Base-by-base conservation (phyloP, 2,113 vertebrate species). In the Climacteris rufus region DNA sequence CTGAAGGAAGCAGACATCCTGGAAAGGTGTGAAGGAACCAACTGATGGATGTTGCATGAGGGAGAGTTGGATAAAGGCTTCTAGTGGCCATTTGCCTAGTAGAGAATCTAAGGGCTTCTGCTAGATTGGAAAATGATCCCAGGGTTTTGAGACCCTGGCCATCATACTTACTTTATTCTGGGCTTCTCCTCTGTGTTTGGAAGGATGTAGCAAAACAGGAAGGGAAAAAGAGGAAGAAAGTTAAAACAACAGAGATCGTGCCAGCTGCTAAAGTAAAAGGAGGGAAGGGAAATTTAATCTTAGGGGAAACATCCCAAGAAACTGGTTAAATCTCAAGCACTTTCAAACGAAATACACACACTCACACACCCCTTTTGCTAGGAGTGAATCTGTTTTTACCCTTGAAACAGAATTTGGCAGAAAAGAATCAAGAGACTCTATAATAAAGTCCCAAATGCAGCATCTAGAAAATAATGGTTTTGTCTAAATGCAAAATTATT, bases 111-210 rank as follows among this genome's bases (percentile, higher is more conserved):
- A 68, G 22, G 30, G 45, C 56, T 90, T 72, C 83, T 93, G 7
- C 68, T 75, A 77, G 11, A 70, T 40, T 57, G 69, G 60, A 52
- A 59, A 74, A 57, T 5, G 2, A 75, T 83, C 45, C 59, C 63
- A 69, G 24, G 18, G 25, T 70, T 94, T 84, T 75, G 57, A 90
- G 92, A 79, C 20, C 16, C 33, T 77, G 7, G 20, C 27, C 14
- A 2, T 82, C 33, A 24, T 66, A 98, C 99, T 99, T 97, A 99
- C 99, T 98, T 98, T 96, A 97, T 98, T 97, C 98, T 99, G 52
- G 98, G 99, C 97, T 99, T 99, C 94, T 98, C 98, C 83, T 99
- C 98, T 99, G 94, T 71, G 72, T 96, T 86, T 88, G 93, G 83
- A 70, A 95, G 60, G 44, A n/a, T 30, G 80, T 70, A 77, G 92